Base-by-base conservation (phyloP, 2,888 invertebrate genomes). In the Megalurothrips usitatus region DNA sequence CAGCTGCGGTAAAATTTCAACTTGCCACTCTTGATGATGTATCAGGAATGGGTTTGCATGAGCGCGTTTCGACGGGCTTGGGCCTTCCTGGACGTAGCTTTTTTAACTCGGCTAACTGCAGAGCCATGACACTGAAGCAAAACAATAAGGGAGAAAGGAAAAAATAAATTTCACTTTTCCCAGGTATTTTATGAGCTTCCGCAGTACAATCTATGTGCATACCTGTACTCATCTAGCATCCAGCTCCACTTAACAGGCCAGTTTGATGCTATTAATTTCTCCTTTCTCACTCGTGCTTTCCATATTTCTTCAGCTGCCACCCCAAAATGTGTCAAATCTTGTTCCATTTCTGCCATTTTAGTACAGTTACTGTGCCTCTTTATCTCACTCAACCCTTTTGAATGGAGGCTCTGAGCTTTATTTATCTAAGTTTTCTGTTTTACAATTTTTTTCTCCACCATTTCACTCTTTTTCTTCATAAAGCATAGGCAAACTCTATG, bases 141-240 rank as follows among this genome's bases (percentile, higher is more conserved):
- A 75, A 75, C 23, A 26, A 23, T 26, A 8, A 75, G 17, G 58
- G n/a, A 14, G 17, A 58, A 43, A 14, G 17, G 17, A 43, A 43
- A 43, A 43, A 43, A 4, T 2, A 43, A 2, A 43, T 43, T 6
- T 43, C 34, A 43, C 34, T 6, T 4, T 43, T 43, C 34, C 34
- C 17, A 1, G 58, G n/a, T 58, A 17, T 58, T 58, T 0, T 58
- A 43, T 6, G 17, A 14, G 58, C 11, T 58, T 43, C 6, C 34
- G 6, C 3, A 43, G 6, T 43, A 17, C 17, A 58, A 58, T 6
- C 58, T 19, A 63, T 68, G 12, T 82, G 83, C 84, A 63, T 81
- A 86, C 86, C 82, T 81, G 82, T 86, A 84, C 82, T 86, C 85
- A 0, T 86, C 84, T 79, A 85, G 82, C 48, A 86, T 82, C 85